phyloP scores from a whole-genome alignment of 1,140 invertebrate genomes.

The Bombus balteatus region DNA sequence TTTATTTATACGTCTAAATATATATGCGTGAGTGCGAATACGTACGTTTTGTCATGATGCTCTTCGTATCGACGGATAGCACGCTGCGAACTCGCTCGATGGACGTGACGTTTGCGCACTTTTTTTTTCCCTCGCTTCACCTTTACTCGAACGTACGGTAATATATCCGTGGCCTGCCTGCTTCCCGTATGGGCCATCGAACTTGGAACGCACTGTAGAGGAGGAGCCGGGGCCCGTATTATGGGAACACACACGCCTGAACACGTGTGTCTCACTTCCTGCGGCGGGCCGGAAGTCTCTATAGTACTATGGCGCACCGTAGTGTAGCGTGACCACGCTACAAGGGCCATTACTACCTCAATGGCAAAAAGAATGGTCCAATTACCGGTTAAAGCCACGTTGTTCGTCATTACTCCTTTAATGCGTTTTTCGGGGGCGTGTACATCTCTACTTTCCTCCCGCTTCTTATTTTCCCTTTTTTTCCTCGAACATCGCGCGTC shows the following conservation, averaged over 20 bases:
- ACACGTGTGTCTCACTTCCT: slow-evolving; percentile 82
- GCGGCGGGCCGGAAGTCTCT: slow-evolving; percentile 80
- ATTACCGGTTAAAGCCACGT: slow-evolving; percentile 71
- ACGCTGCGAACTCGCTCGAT: background rate
- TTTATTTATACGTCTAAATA: background rate
- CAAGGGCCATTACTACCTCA: slow-evolving; percentile 76
- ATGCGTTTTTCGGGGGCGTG: slow-evolving; percentile 39
- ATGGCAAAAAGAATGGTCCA: slow-evolving; percentile 75
- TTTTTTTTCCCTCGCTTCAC: slow-evolving; percentile 38
- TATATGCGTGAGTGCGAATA: background rate
- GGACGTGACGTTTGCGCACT: slow-evolving; percentile 43
- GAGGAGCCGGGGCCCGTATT: slow-evolving; percentile 59
- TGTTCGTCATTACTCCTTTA: slow-evolving; percentile 44
- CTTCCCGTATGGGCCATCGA: slow-evolving; percentile 49
- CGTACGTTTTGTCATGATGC: background rate
- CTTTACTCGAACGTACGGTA: slow-evolving; percentile 50
- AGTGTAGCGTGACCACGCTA: slow-evolving; percentile 78
- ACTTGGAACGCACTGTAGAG: slow-evolving; percentile 60
- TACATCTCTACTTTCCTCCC: background rate
- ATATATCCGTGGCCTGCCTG: slow-evolving; percentile 36
- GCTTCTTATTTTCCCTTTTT: background rate
- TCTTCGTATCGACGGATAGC: background rate
- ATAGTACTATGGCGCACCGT: slow-evolving; percentile 78
- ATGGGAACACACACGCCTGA: slow-evolving; percentile 76
- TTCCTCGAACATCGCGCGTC: too few relatives aligned